Evolutionary conservation across 2,113 vertebrate species (phyloP).

Genomic region (Spea multiplicata): DNA sequence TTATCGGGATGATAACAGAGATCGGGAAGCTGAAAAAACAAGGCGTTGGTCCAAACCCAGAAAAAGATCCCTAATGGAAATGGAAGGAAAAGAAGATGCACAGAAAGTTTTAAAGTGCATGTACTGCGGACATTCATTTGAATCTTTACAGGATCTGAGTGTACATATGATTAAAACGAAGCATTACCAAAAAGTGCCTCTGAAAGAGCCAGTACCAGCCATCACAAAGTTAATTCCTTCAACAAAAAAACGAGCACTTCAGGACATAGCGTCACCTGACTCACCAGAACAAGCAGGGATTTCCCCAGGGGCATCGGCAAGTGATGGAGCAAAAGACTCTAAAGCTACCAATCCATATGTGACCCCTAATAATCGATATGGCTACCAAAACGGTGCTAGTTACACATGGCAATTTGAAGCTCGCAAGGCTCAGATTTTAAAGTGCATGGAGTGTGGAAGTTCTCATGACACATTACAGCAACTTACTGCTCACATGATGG

Average conservation of each 20-base stretch:
- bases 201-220: constrained; percentile 97
- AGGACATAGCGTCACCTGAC: constrained; percentile 85
- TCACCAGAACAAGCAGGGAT: constrained; percentile 84
- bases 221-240: constrained; percentile 92
- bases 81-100: constrained; percentile 98
- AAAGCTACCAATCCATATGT: constrained; percentile 92
- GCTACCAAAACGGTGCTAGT: constrained; percentile 98
- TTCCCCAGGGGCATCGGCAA: constrained; percentile 68
- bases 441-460: constrained; percentile 99
- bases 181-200: constrained; percentile 99
- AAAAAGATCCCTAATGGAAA: constrained; percentile 96
- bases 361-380: constrained; percentile 96
- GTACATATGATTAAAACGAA: constrained; percentile 99
- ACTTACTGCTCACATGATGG: constrained; percentile 99
- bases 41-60: constrained; percentile 96
- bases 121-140: constrained; percentile 98
- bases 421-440: constrained; percentile 95
- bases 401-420: constrained; percentile 99
- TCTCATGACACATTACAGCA: constrained; percentile 97
- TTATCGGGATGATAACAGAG: constrained; percentile 96
- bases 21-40: constrained; percentile 87
- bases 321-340: constrained; percentile 86
- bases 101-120: constrained; percentile 99
- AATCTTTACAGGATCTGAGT: constrained; percentile 96
- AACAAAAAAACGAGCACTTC: constrained; percentile 91